Evolutionary conservation across 2,113 vertebrate species (phyloP), one percentile per base, ranked within the genome.

Genomic region (Thalassoma bifasciatum): DNA sequence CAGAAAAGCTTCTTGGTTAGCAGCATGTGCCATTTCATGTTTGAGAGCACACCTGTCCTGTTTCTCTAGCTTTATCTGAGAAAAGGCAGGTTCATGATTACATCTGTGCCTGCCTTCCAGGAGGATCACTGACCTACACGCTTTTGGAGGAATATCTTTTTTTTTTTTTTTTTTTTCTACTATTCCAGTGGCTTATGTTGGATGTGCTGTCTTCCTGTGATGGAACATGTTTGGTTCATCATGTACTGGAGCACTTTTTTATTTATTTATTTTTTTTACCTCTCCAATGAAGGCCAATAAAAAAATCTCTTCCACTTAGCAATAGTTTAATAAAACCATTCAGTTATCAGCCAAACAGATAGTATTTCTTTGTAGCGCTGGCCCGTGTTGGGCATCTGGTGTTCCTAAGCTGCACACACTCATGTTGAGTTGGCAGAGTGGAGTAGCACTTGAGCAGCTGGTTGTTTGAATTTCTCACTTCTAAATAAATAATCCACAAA

Each of bases 71-170:
- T 60, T 69, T 57, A 69, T 69, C 42, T 77, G 38, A 61, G 79
- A 74, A 67, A 38, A 62, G 69, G 60, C 30, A 42, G 51, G 67
- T 47, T 44, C 46, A 21, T 64, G 77, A 87, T 74, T 77, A 62
- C 68, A 59, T 75, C 67, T 67, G 71, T 58, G 63, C 67, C 49
- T 66, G 50, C 23, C 58, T 57, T 66, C 38, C 8, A 4, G 46
- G 47, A 59, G 51, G 62, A 81, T 75, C 76, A 42, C 10, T 69
- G 47, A 37, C 62, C 56, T 21, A n/a, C 57, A 12, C 30, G 70
- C 53, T 72, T 40, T 38, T 8, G 37, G 37, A 71, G 49, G 61
- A 79, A 42, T 52, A 24, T 24, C 65, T 63, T 66, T 56, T 68
- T 36, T 13, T 63, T 70, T 59, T 73, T 64, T 57, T n/a, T n/a